phyloP scores from a whole-genome alignment of 2,888 invertebrate genomes.

The Parthenolecanium corni region DNA sequence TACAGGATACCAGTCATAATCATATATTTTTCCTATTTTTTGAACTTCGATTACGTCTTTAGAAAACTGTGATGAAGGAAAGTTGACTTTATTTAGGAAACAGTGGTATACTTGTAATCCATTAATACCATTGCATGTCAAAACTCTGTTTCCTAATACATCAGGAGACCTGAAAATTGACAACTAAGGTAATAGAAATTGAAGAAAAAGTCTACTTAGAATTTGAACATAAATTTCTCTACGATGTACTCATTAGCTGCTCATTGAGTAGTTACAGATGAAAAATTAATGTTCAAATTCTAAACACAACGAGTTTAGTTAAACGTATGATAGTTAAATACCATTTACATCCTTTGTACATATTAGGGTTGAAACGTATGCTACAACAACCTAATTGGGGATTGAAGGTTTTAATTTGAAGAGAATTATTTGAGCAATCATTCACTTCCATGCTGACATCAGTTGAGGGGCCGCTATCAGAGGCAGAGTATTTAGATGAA shows the following conservation, averaged over 20 bases:
- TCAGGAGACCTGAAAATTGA: conserved; percentile 16
- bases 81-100: conserved; percentile 13
- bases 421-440: too few relatives aligned
- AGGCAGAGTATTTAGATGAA: too few relatives aligned
- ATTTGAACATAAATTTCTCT: background rate
- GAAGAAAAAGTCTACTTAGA: background rate
- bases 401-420: too few relatives aligned
- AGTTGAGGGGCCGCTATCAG: too few relatives aligned
- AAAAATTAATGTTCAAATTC: too few relatives aligned
- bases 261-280: background rate
- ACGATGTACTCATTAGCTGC: background rate
- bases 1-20: conserved; percentile 20
- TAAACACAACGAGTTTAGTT: too few relatives aligned
- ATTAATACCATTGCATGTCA: conserved; percentile 10
- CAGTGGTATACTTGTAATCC: conserved; percentile 8
- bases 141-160: conserved; percentile 6
- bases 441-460: too few relatives aligned
- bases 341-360: too few relatives aligned
- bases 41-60: conserved; percentile 2
- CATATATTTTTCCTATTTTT: conserved; percentile 13
- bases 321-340: too few relatives aligned
- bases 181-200: background rate
- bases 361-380: too few relatives aligned
- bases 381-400: too few relatives aligned
- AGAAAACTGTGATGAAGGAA: conserved; percentile 4